Percentiles rank a stretch among this genome's conserved stretches.
These are phyloP conservation scores for Dysidea cf. avara DNA, from an alignment of 37 sponge, comb jelly and placozoan genomes.

Conservation along the genomic window DNA sequence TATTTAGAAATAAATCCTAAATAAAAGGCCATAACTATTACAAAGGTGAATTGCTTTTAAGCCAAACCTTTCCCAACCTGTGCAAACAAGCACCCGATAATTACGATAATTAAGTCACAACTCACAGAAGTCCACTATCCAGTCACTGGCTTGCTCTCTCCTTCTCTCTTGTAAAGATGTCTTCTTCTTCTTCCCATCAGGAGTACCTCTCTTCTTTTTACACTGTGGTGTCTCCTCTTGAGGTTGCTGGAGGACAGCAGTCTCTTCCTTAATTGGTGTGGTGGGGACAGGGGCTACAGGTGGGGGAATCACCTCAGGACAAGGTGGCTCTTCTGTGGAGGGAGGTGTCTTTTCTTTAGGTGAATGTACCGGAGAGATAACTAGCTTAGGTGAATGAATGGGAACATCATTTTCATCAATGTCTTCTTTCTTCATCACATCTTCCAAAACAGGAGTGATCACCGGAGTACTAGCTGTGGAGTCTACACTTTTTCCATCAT, in stretches of 20 bases:
- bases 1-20: too few relatives aligned
- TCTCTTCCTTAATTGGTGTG: slow-evolving; percentile 1
- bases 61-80: too few relatives aligned
- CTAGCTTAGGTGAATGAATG: not conserved
- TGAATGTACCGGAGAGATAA: not conserved
- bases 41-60: too few relatives aligned
- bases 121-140: slow-evolving; percentile 17
- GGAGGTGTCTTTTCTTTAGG: not conserved
- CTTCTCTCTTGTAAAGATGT: not conserved
- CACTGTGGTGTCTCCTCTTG: not conserved
- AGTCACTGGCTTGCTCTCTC: slow-evolving; percentile 4
- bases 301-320: not conserved
- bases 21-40: too few relatives aligned
- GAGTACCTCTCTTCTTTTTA: not conserved
- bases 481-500: not conserved
- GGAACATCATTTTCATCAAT: not conserved
- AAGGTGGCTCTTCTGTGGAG: not conserved
- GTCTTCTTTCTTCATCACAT: not conserved
- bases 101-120: not conserved
- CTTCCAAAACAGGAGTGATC: not conserved
- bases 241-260: not conserved
- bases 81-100: not conserved
- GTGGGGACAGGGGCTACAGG: not conserved
- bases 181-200: not conserved
- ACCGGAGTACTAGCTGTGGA: not conserved